These are phyloP conservation scores for Lasioglossum albipes DNA, from an alignment of 1,140 invertebrate genomes.

Conservation along the genomic window DNA sequence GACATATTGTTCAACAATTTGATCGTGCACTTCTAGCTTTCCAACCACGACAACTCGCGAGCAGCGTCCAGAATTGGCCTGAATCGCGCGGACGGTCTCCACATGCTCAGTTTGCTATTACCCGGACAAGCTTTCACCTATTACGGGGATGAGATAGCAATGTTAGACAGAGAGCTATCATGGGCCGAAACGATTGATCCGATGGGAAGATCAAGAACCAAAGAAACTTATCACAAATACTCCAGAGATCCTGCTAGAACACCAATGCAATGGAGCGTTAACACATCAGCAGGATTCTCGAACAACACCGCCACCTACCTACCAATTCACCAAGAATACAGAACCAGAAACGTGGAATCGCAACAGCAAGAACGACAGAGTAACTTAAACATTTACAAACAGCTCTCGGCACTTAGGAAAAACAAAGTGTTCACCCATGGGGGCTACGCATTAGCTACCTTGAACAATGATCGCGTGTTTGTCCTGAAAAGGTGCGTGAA, in stretches of 20 bases:
- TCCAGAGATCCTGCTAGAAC: slow-evolving; percentile 82
- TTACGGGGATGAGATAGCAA: slow-evolving; percentile 88
- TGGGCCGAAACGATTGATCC: slow-evolving; percentile 82
- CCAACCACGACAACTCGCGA: slow-evolving; percentile 84
- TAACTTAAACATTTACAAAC: slow-evolving; percentile 80
- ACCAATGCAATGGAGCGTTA: slow-evolving; percentile 87
- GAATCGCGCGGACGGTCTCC: slow-evolving; percentile 84
- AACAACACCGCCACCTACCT: slow-evolving; percentile 84
- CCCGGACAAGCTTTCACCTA: slow-evolving; percentile 89
- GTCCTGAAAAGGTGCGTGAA: slow-evolving; percentile 76
- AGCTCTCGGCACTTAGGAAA: slow-evolving; percentile 75
- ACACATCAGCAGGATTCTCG: slow-evolving; percentile 83
- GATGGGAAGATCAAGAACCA: slow-evolving; percentile 78
- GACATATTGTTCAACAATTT: too few species aligned
- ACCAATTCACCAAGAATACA: slow-evolving; percentile 82
- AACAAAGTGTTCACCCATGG: slow-evolving; percentile 75
- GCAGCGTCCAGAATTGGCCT: slow-evolving; percentile 82
- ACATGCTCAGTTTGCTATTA: slow-evolving; percentile 86
- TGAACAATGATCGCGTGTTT: slow-evolving; percentile 75
- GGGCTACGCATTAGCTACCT: slow-evolving; percentile 67
- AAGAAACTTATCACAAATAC: slow-evolving; percentile 74
- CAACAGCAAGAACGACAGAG: slow-evolving; percentile 75
- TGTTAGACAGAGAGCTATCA: slow-evolving; percentile 82
- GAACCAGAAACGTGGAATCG: slow-evolving; percentile 78
- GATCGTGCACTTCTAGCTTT: slow-evolving; percentile 78